A percentile compares a stretch with the other conserved stretches of the same genome.
Evolutionary conservation across 2,797 vertebrate genomes (phyloP).

Genomic region (Morelia viridis): DNA sequence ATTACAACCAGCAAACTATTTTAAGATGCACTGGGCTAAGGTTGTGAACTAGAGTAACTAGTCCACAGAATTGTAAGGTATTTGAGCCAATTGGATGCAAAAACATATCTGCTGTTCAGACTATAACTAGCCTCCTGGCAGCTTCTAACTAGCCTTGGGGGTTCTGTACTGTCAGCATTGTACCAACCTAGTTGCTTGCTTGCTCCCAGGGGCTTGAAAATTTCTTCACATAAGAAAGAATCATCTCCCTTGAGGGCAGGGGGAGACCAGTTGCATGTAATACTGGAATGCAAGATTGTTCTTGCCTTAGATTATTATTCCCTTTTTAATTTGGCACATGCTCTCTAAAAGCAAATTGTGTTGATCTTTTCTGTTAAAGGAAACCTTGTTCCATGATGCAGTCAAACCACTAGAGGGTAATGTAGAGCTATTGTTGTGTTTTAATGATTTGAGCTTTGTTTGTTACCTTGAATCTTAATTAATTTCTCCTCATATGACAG

Average conservation of each 20-base stretch:
- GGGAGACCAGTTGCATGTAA: neutral
- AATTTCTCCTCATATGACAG: slow-evolving; percentile 19
- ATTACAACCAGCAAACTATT: neutral
- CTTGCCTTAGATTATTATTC: neutral
- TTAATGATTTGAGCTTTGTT: slow-evolving; percentile 46
- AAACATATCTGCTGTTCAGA: neutral
- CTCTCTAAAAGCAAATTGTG: neutral
- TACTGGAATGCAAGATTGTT: neutral
- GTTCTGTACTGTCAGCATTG: neutral
- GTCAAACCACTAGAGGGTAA: slow-evolving; percentile 50
- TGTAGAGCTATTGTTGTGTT: slow-evolving; percentile 28
- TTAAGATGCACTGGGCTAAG: neutral
- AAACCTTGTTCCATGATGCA: slow-evolving; percentile 36
- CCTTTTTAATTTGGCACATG: neutral
- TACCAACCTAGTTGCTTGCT: neutral
- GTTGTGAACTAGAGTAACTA: neutral
- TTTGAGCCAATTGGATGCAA: neutral
- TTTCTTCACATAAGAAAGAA: neutral
- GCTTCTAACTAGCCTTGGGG: neutral
- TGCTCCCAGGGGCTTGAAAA: neutral
- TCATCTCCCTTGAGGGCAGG: neutral
- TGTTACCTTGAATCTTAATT: slow-evolving; percentile 29
- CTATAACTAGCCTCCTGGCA: neutral
- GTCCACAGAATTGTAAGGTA: neutral
- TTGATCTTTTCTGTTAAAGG: slow-evolving; percentile 11